Evolutionary conservation across 2,888 invertebrate species (phyloP), one percentile per base, ranked within the genome.

Genomic region (Eristalis arbustorum): DNA sequence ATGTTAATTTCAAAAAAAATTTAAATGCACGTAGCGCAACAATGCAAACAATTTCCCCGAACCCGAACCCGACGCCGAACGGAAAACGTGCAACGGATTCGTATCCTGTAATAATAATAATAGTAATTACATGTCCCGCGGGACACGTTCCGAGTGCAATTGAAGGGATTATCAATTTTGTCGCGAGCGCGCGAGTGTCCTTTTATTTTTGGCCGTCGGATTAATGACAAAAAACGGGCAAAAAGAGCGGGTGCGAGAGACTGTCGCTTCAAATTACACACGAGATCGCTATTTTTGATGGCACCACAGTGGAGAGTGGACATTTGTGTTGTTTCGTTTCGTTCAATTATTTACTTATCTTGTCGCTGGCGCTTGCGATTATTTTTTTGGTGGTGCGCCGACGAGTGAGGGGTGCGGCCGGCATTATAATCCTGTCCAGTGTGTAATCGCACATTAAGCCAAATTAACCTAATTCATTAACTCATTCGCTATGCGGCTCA

Each of bases 391-490:
- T 31, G 8, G 8, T 5, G 31, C 8, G 0, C 31, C 31, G 31
- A 8, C 4, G 31, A 10, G 31, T 28, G 11, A 6, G 37, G 13
- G 23, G 25, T n/a, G 40, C 23, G 14, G 22, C 0, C 13, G 37
- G n/a, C 40, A 69, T 77, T 77, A 74, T 82, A 82, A 77, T 74
- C 82, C 77, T 13, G 77, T 77, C 77, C 82, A 74, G 82, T 73
- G 77, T 77, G 82, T 85, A 85, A 85, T 85, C 82, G 82, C 62
- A 78, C 77, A 82, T 85, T 85, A 82, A 85, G 74, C 82, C 82
- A 82, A 85, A 85, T 85, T 82, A 85, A 85, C 85, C 85, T 82
- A 82, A 85, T 85, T 85, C 85, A 82, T 85, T 85, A 85, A 82
- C 82, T 64, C 74, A 77, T 82, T 77, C 77, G 71, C 68, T 72